Conservation (phyloP, 2,113 vertebrate genomes). For the Tichodroma muraria region DNA sequence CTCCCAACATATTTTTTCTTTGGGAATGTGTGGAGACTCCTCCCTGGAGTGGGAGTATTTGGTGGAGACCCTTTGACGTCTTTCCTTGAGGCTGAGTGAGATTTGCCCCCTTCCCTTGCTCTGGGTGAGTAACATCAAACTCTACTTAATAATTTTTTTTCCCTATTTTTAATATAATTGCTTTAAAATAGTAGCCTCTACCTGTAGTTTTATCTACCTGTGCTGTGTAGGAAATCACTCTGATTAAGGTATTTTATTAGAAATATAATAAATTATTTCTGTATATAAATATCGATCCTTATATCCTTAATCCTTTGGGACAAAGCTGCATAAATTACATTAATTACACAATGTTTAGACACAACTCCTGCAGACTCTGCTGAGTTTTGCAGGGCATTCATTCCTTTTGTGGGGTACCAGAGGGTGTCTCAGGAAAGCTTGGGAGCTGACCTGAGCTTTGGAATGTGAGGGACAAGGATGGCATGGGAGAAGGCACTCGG, state of each 20-base stretch:
- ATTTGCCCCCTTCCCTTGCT: not conserved
- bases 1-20: not conserved
- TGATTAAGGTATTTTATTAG: not conserved
- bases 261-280: not conserved
- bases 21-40: not conserved
- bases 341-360: not conserved
- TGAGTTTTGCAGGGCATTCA: not conserved
- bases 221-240: not conserved
- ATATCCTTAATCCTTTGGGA: not conserved
- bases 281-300: not conserved
- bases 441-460: not conserved
- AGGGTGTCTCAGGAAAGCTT: not conserved
- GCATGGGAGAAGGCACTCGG: not conserved
- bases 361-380: not conserved
- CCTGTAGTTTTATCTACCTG: not conserved
- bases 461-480: not conserved
- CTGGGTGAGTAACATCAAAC: not conserved
- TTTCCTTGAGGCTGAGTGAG: not conserved
- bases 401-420: not conserved
- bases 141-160: not conserved
- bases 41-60: not conserved
- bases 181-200: not conserved
- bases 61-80: not conserved
- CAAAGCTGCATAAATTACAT: not conserved
- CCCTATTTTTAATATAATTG: not conserved